phyloP scores from a whole-genome alignment of 2,113 vertebrate species.

The Serilophus lunatus region DNA sequence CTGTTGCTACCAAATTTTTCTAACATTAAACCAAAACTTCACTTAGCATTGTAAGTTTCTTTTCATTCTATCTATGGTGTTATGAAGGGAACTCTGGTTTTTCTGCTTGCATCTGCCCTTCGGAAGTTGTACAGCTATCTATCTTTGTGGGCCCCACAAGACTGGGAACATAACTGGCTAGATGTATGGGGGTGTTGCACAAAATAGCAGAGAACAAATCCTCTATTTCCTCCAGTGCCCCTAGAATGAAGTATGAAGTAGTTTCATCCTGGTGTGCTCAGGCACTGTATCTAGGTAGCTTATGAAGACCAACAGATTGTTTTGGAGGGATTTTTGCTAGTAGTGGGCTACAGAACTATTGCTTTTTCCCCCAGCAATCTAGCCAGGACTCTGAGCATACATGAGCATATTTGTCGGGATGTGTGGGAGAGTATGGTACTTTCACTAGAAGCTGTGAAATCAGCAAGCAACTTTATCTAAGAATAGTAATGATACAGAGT shows the following conservation, averaged over 20 bases:
- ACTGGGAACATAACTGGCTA: not conserved
- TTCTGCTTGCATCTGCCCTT: not conserved
- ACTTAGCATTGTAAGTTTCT: not conserved
- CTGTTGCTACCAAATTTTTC: not conserved
- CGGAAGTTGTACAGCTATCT: not conserved
- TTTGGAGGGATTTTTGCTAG: not conserved
- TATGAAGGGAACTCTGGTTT: not conserved
- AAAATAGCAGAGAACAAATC: not conserved
- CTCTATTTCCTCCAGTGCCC: not conserved
- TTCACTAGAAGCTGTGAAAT: slow-evolving; percentile 6
- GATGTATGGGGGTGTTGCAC: not conserved
- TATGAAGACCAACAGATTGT: not conserved
- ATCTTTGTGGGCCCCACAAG: not conserved
- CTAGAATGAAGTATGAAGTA: not conserved
- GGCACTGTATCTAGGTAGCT: not conserved
- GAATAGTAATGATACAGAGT: slow-evolving; percentile 11
- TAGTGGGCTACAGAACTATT: not conserved
- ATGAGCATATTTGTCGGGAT: not conserved
- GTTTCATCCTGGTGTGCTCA: not conserved
- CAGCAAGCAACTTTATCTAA: slow-evolving; percentile 28
- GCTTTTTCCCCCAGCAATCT: not conserved
- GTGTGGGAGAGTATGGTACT: not conserved
- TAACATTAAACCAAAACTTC: not conserved
- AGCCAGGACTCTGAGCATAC: not conserved
- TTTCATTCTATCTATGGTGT: not conserved